Percentiles rank a stretch among this genome's conserved stretches.
These are phyloP conservation scores for Mya arenaria DNA, from an alignment of 1,140 invertebrate species.

Conservation along the genomic window DNA sequence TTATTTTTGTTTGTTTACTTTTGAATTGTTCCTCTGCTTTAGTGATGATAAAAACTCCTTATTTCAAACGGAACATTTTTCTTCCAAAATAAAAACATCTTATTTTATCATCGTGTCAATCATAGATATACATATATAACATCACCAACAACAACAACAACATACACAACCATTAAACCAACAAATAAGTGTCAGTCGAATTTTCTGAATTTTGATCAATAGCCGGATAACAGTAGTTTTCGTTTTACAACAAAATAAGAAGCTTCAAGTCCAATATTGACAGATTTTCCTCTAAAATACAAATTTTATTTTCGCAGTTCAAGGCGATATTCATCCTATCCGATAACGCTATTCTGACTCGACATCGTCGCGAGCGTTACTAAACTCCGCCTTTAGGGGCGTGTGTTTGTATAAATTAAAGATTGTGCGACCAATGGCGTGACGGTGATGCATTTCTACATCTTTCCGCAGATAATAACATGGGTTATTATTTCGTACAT, in stretches of 20 bases:
- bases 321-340: conserved; percentile 22
- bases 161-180: neutral
- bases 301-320: conserved; percentile 1
- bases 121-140: no score
- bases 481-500: neutral
- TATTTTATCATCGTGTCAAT: no score
- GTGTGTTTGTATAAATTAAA: conserved; percentile 49
- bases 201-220: neutral
- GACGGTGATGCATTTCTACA: neutral
- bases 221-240: neutral
- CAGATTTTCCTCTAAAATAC: conserved; percentile 33
- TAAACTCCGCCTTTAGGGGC: conserved; percentile 37
- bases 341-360: neutral
- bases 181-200: neutral
- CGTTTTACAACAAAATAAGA: neutral
- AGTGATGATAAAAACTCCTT: no score
- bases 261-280: neutral
- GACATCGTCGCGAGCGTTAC: conserved; percentile 10
- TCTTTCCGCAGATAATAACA: neutral
- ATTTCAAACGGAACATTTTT: no score
- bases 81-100: no score
- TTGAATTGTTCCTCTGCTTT: no score
- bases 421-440: conserved; percentile 13
- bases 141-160: neutral
- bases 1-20: no score